A percentile compares a stretch with the other conserved stretches of the same genome.
phyloP scores from a whole-genome alignment of 2,113 vertebrate species.

The Cettia cetti region DNA sequence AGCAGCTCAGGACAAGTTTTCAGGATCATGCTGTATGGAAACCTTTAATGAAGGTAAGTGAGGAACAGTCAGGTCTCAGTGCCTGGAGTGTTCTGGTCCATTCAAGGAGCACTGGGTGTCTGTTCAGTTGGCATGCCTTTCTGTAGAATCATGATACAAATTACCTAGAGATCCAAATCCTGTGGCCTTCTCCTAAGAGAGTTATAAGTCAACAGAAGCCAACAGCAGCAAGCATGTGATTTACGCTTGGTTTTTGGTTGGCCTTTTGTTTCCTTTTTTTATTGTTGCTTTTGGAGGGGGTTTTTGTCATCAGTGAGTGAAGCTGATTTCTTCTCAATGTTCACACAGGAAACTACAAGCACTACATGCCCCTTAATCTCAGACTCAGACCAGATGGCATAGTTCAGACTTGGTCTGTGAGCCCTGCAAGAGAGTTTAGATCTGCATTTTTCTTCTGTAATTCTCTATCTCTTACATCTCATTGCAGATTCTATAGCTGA shows the following conservation, averaged over 20 bases:
- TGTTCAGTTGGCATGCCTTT: neutral
- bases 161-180: neutral
- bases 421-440: neutral
- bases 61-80: neutral
- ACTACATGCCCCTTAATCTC: neutral
- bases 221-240: neutral
- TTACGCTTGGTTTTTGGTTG: neutral
- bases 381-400: neutral
- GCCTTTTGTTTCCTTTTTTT: neutral
- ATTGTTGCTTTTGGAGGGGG: neutral
- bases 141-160: neutral
- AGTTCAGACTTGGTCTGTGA: neutral
- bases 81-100: neutral
- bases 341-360: neutral
- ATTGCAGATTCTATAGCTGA: neutral
- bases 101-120: neutral
- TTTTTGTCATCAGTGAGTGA: neutral
- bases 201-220: neutral
- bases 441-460: neutral
- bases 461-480: neutral
- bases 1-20: slow-evolving; percentile 98
- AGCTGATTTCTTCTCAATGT: neutral
- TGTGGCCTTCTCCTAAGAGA: neutral
- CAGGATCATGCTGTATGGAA: slow-evolving; percentile 99
- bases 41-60: slow-evolving; percentile 94